Percentiles rank a stretch among this genome's conserved stretches.
These are phyloP conservation scores for Sanderia malayensis DNA, from an alignment of 30 jellyfish, hydroid and myxozoan genomes.

Conservation along the genomic window DNA sequence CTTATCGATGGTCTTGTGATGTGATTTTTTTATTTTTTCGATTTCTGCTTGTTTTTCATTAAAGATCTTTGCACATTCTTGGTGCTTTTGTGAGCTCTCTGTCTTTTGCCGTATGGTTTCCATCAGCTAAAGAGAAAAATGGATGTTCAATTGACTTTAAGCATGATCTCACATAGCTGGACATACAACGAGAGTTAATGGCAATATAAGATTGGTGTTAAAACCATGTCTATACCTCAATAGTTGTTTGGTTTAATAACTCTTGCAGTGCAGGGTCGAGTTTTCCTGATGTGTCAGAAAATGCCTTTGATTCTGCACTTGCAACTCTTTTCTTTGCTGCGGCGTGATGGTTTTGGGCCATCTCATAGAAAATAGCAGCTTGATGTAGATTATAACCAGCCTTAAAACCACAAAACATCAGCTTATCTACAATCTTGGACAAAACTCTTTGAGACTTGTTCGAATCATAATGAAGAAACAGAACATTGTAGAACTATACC, in stretches of 20 bases:
- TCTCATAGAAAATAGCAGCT: slow-evolving; percentile 70
- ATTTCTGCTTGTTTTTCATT: slow-evolving; percentile 38
- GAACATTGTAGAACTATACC: too few relatives aligned
- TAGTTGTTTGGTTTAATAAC: slow-evolving; percentile 78
- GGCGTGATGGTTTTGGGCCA: slow-evolving; percentile 54
- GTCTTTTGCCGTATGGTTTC: slow-evolving; percentile 48
- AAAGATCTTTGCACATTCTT: slow-evolving; percentile 35
- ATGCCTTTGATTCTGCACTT: slow-evolving; percentile 65
- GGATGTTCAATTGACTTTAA: too few relatives aligned
- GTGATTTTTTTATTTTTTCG: slow-evolving; percentile 9
- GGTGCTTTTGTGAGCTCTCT: slow-evolving; percentile 60
- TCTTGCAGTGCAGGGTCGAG: slow-evolving; percentile 77
- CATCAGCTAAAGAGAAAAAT: slow-evolving; percentile 43
- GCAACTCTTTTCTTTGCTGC: slow-evolving; percentile 68
- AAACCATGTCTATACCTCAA: too few relatives aligned
- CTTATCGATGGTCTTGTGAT: slow-evolving; percentile 37
- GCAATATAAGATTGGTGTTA: too few relatives aligned
- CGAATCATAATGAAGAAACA: too few relatives aligned
- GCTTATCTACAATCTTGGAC: too few relatives aligned
- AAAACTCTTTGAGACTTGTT: too few relatives aligned
- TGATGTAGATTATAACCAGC: slow-evolving; percentile 64
- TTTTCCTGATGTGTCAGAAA: slow-evolving; percentile 33
- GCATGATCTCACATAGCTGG: too few relatives aligned
- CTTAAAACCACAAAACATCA: too few relatives aligned
- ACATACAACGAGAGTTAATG: too few relatives aligned